Conservation (phyloP, 2,888 invertebrate species). For the Lycaena phlaeas region DNA sequence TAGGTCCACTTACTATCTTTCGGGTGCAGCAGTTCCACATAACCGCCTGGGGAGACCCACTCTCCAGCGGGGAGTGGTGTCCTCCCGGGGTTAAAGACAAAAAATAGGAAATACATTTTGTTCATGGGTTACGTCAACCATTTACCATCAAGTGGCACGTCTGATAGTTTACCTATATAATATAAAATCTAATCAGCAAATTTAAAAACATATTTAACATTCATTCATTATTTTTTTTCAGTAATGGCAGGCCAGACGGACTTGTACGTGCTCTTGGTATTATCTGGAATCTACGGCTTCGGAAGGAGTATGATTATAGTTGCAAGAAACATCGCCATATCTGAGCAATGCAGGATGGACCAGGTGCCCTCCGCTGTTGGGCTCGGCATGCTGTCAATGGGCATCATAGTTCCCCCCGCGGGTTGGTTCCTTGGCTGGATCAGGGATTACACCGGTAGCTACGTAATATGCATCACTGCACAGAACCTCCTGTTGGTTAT, state of each 20-base stretch:
- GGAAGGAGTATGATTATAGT: slow-evolving; percentile 82
- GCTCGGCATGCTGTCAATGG: slow-evolving; percentile 81
- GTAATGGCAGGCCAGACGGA: slow-evolving; percentile 76
- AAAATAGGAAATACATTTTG: too few relatives aligned
- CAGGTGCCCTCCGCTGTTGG: slow-evolving; percentile 80
- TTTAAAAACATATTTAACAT: too few relatives aligned
- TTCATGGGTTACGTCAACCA: too few relatives aligned
- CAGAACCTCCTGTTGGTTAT: slow-evolving; percentile 71
- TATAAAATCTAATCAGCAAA: too few relatives aligned
- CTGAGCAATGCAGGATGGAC: slow-evolving; percentile 72
- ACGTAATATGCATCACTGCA: slow-evolving; percentile 75
- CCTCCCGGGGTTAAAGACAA: too few relatives aligned
- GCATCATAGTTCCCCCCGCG: slow-evolving; percentile 76
- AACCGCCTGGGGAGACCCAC: too few relatives aligned
- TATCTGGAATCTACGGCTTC: slow-evolving; percentile 78
- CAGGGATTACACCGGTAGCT: slow-evolving; percentile 77
- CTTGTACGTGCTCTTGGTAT: slow-evolving; percentile 58
- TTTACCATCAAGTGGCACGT: too few relatives aligned
- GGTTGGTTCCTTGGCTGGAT: slow-evolving; percentile 79
- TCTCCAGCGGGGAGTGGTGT: too few relatives aligned
- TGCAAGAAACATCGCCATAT: slow-evolving; percentile 79
- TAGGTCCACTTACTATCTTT: too few relatives aligned
- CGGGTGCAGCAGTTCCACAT: too few relatives aligned
- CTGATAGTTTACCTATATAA: too few relatives aligned
- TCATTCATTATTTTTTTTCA: slow-evolving; percentile 36